phyloP scores from a whole-genome alignment of 1,140 invertebrate species.

The Macrotrachela quadricornifera region DNA sequence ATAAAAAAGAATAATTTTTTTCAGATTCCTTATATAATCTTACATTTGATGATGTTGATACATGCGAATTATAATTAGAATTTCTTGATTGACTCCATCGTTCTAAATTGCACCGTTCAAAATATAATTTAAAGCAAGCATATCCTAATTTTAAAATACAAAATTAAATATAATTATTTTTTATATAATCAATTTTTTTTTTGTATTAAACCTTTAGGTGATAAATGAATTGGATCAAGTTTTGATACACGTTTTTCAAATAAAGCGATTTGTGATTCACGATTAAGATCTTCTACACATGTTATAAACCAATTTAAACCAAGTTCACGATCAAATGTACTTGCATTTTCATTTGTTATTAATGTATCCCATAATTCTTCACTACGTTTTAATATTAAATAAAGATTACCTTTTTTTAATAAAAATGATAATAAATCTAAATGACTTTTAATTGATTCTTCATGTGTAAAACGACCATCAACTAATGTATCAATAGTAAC shows the following conservation, averaged over 20 bases:
- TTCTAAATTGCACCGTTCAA: slow-evolving; percentile 31
- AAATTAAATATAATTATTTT: background rate
- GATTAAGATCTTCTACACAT: slow-evolving; percentile 33
- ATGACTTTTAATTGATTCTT: slow-evolving; percentile 31
- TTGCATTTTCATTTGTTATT: slow-evolving; percentile 29
- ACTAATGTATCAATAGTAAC: slow-evolving; percentile 25
- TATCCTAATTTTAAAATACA: slow-evolving; percentile 20
- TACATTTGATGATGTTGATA: too few species aligned
- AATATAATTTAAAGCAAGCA: slow-evolving; percentile 33
- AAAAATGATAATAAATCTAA: slow-evolving; percentile 34
- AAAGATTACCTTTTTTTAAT: slow-evolving; percentile 34
- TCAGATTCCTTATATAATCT: too few species aligned
- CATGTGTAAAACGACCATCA: slow-evolving; percentile 32
- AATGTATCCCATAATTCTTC: slow-evolving; percentile 35
- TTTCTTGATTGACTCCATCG: too few species aligned
- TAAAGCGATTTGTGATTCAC: slow-evolving; percentile 31
- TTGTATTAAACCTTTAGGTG: slow-evolving; percentile 26
- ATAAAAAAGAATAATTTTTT: too few species aligned
- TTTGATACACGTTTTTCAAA: slow-evolving; percentile 34
- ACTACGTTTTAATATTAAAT: slow-evolving; percentile 32
- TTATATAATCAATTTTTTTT: slow-evolving; percentile 9
- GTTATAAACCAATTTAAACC: slow-evolving; percentile 36
- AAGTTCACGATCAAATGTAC: slow-evolving; percentile 18
- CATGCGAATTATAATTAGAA: too few species aligned
- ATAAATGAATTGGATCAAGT: slow-evolving; percentile 29